These are phyloP conservation scores for Litocranius walleri DNA, from an alignment of 2,113 vertebrate species.

Conservation along the genomic window DNA sequence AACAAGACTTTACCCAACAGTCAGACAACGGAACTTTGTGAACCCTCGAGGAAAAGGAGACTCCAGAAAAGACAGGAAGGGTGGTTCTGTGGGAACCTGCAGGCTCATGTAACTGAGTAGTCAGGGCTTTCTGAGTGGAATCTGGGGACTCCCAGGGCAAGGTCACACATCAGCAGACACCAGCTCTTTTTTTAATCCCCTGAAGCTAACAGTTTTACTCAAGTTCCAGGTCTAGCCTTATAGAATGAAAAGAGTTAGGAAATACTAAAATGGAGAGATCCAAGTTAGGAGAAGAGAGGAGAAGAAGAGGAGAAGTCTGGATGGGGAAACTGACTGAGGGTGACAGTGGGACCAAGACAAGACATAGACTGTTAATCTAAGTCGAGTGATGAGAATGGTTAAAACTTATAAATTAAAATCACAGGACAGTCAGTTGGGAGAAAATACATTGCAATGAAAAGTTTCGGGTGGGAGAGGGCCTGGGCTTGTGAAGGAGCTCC, in stretches of 20 bases:
- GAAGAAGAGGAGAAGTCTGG: neutral
- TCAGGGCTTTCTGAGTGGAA: neutral
- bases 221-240: neutral
- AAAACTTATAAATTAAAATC: neutral
- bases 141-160: neutral
- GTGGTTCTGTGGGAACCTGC: conserved; percentile 10
- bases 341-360: neutral
- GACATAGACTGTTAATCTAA: neutral
- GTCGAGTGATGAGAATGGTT: neutral
- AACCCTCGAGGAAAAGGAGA: neutral
- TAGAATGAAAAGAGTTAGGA: neutral
- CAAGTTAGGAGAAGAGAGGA: neutral
- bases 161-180: neutral
- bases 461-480: neutral
- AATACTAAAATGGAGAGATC: neutral
- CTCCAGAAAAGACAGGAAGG: neutral
- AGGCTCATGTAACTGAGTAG: neutral
- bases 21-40: conserved; percentile 42
- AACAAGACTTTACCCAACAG: neutral
- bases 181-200: neutral
- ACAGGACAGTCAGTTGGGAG: neutral
- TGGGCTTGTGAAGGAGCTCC: neutral
- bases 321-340: neutral
- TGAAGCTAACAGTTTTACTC: neutral
- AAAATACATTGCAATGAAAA: neutral